These are phyloP conservation scores for Chrysina gloriosa DNA, from an alignment of 2,888 invertebrate species.

Conservation along the genomic window DNA sequence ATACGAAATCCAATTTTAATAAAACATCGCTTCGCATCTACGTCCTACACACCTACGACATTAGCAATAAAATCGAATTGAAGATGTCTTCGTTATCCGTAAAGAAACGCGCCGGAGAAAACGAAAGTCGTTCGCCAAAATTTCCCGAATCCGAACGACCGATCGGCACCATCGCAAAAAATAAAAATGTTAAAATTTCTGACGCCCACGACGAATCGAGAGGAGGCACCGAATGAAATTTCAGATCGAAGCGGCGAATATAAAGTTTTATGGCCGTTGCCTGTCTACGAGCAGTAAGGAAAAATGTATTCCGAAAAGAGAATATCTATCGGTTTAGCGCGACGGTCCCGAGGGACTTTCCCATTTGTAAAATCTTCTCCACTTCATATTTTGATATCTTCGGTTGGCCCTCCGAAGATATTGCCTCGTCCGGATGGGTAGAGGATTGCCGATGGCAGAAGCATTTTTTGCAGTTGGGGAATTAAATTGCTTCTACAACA, in stretches of 20 bases:
- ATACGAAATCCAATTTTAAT: too few species aligned
- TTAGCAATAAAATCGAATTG: too few species aligned
- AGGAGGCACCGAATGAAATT: slow-evolving; percentile 21
- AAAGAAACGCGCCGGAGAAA: too few species aligned
- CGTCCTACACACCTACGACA: too few species aligned
- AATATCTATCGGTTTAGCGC: slow-evolving; percentile 20
- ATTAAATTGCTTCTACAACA: too few species aligned
- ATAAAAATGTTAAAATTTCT: slow-evolving; percentile 24
- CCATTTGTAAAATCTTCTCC: slow-evolving; percentile 24
- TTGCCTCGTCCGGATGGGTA: neutral
- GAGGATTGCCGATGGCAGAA: too few species aligned
- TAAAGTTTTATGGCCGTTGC: slow-evolving; percentile 25
- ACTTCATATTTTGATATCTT: slow-evolving; percentile 28
- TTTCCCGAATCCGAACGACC: too few species aligned
- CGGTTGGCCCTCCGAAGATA: neutral
- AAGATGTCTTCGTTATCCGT: too few species aligned
- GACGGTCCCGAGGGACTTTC: slow-evolving; percentile 5
- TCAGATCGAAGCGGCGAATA: slow-evolving; percentile 23
- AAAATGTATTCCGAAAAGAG: slow-evolving; percentile 23
- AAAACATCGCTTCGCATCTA: too few species aligned
- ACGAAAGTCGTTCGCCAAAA: too few species aligned
- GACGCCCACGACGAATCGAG: slow-evolving; percentile 13
- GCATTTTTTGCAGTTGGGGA: too few species aligned
- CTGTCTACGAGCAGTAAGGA: neutral
- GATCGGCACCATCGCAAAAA: slow-evolving; percentile 6